Percentiles rank a stretch among this genome's conserved stretches.
phyloP scores from a whole-genome alignment of 2,888 invertebrate species.

The Schrankia costaestrigalis region DNA sequence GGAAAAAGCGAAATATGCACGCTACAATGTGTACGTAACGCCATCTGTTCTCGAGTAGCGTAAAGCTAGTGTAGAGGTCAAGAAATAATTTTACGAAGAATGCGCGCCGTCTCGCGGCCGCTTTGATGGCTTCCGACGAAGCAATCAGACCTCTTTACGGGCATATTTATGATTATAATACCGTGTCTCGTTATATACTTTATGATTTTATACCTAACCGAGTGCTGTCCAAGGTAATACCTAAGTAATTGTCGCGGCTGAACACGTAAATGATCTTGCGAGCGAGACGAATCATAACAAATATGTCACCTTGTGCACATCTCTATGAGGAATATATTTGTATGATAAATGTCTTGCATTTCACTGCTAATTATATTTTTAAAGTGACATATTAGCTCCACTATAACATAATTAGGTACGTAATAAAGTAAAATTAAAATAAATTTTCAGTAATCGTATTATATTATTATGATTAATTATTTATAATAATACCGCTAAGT shows the following conservation, averaged over 20 bases:
- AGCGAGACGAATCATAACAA: conserved; percentile 27
- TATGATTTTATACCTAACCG: conserved; percentile 75
- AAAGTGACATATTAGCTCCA: conserved; percentile 5
- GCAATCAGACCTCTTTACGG: conserved; percentile 78
- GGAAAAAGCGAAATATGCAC: conserved; percentile 59
- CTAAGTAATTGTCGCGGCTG: conserved; percentile 63
- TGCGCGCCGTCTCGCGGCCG: conserved; percentile 64
- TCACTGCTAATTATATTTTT: conserved; percentile 14
- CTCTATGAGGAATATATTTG: too few relatives aligned
- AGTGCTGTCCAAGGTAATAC: conserved; percentile 59
- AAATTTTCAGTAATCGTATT: too few relatives aligned
- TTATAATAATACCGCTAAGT: too few relatives aligned
- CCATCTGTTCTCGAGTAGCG: conserved; percentile 75
- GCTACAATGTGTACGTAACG: conserved; percentile 68
- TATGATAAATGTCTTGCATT: neutral
- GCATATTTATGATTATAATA: conserved; percentile 80
- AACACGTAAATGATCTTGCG: conserved; percentile 51
- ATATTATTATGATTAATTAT: too few relatives aligned
- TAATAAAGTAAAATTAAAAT: too few relatives aligned
- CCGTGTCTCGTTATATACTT: conserved; percentile 75
- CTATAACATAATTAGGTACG: conserved; percentile 19
- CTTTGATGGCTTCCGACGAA: conserved; percentile 78
- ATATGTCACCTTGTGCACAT: too few relatives aligned
- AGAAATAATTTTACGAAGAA: conserved; percentile 66
- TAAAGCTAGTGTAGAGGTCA: conserved; percentile 61